Evolutionary conservation across 2,113 vertebrate species (phyloP).

Genomic region (Labrus mixtus): DNA sequence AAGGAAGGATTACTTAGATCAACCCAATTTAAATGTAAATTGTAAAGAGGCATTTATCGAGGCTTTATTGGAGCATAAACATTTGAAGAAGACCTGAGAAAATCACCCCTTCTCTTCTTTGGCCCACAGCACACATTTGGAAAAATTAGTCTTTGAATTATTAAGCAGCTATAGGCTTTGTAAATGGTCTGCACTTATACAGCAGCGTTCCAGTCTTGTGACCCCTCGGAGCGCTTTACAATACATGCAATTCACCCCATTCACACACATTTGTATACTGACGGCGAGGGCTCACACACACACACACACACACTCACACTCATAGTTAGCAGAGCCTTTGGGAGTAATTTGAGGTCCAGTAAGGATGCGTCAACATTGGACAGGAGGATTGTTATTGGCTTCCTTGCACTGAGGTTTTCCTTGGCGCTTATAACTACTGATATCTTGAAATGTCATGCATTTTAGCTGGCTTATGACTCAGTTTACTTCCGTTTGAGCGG

Average conservation of each 20-base stretch:
- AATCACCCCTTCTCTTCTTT: conserved; percentile 30
- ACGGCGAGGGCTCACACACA: background rate
- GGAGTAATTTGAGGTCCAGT: background rate
- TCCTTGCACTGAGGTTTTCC: conserved; percentile 39
- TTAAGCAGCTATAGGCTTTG: conserved; percentile 36
- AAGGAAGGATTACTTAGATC: conserved; percentile 6
- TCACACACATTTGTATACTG: background rate
- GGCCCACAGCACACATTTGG: conserved; percentile 17
- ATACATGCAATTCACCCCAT: background rate
- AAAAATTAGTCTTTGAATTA: conserved; percentile 68
- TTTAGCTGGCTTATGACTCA: conserved; percentile 27
- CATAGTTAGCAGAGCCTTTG: background rate
- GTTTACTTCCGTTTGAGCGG: conserved; percentile 25
- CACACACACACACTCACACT: background rate
- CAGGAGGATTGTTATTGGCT: conserved; percentile 30
- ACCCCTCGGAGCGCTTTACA: background rate
- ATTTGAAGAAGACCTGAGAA: conserved; percentile 38
- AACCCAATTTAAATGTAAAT: conserved; percentile 37
- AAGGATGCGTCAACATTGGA: background rate
- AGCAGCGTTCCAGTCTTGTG: background rate
- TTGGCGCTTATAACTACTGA: conserved; percentile 24
- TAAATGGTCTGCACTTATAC: background rate
- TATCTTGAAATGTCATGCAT: conserved; percentile 37
- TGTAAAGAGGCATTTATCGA: conserved; percentile 24
- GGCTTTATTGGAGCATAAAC: conserved; percentile 36